These are phyloP conservation scores for Engraulis encrasicolus DNA, from an alignment of 2,113 vertebrate genomes.

Conservation along the genomic window DNA sequence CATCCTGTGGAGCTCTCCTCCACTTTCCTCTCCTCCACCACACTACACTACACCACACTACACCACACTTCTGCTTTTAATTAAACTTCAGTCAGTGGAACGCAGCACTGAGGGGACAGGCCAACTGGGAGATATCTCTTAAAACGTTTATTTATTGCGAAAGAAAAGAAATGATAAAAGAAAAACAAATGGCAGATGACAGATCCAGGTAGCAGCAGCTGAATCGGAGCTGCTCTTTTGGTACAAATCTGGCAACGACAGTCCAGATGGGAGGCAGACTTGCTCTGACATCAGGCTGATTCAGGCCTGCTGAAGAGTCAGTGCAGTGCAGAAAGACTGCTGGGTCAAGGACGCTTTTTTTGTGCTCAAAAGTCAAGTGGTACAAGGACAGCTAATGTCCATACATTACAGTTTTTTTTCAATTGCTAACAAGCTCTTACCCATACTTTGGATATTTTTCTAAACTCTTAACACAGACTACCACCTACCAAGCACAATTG, in stretches of 20 bases:
- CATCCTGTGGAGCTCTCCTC: neutral
- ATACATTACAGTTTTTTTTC: too few species aligned
- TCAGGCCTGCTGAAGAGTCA: too few species aligned
- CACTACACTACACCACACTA: too few species aligned
- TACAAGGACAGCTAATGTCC: too few species aligned
- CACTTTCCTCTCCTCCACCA: too few species aligned
- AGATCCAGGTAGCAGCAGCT: conserved; percentile 6
- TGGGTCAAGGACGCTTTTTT: too few species aligned
- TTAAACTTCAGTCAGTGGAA: neutral
- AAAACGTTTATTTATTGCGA: neutral
- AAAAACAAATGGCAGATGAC: neutral
- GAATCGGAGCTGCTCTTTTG: neutral
- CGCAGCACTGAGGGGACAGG: neutral
- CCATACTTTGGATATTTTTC: too few species aligned
- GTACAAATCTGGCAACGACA: neutral
- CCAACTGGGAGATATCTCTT: neutral
- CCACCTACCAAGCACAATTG: too few species aligned
- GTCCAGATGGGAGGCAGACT: neutral
- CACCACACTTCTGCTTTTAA: neutral
- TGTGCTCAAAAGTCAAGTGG: too few species aligned
- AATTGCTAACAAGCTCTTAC: too few species aligned
- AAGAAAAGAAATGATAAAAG: neutral
- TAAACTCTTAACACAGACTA: too few species aligned
- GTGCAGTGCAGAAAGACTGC: too few species aligned
- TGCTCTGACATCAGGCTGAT: neutral